Evolutionary conservation across 2,113 vertebrate genomes (phyloP).

Genomic region (Mohoua ochrocephala): DNA sequence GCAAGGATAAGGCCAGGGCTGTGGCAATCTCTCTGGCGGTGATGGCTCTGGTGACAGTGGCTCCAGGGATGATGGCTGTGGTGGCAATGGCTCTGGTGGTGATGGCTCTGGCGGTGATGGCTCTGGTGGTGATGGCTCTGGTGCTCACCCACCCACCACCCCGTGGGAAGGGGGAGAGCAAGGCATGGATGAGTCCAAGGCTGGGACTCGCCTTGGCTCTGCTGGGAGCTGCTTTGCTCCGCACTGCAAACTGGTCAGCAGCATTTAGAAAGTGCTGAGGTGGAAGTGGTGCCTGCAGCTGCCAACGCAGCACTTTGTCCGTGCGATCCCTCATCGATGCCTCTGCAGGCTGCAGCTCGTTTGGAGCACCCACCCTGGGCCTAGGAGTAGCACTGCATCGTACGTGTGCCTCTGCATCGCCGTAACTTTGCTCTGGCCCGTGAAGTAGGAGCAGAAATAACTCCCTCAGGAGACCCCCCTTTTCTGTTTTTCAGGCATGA

Average conservation of each 20-base stretch:
- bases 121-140: not conserved
- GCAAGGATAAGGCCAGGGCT: not conserved
- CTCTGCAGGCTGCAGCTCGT: not conserved
- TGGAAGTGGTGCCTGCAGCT: fast-evolving
- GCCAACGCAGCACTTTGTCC: not conserved
- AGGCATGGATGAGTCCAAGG: fast-evolving
- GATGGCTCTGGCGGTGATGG: no score
- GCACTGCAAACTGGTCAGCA: fast-evolving
- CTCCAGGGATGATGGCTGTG: no score
- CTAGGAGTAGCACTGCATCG: not conserved
- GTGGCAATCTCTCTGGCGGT: not conserved
- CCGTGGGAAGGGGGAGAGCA: fast-evolving
- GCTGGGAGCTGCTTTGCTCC: not conserved
- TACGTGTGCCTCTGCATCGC: fast-evolving
- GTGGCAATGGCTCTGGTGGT: not conserved
- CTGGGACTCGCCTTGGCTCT: fast-evolving
- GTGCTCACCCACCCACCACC: fast-evolving
- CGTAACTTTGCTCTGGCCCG: fast-evolving
- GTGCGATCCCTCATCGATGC: fast-evolving
- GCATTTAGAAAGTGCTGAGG: fast-evolving
- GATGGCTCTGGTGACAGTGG: not conserved
- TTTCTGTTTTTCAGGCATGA: not conserved
- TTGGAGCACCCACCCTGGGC: not conserved
- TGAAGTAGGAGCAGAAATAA: not conserved
- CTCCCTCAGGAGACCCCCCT: not conserved